Conservation (phyloP, 2,113 vertebrate genomes). For the Tauraco erythrolophus region DNA sequence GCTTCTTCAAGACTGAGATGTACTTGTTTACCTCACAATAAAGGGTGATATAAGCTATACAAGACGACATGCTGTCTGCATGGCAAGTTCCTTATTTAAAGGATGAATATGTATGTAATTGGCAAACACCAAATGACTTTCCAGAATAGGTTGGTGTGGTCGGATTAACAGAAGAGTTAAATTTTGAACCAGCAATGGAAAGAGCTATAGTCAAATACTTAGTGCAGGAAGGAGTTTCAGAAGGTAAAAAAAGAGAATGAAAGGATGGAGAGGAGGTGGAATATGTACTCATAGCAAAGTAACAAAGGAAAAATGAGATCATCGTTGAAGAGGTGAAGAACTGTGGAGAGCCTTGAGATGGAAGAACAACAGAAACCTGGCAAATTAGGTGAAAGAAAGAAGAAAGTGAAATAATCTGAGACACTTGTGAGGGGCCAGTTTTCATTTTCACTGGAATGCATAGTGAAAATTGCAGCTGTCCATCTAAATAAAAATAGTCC, state of each 20-base stretch:
- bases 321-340: not conserved
- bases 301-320: not conserved
- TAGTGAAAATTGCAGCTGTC: not conserved
- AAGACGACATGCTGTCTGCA: not conserved
- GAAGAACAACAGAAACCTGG: not conserved
- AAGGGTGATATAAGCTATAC: not conserved
- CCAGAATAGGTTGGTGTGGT: not conserved
- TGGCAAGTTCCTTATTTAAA: not conserved
- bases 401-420: not conserved
- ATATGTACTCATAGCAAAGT: not conserved
- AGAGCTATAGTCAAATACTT: not conserved
- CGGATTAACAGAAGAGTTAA: not conserved
- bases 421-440: fast-evolving
- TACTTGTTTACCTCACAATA: not conserved
- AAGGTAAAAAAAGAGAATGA: not conserved
- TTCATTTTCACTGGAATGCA: not conserved
- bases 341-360: not conserved
- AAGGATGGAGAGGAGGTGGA: not conserved
- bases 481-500: not conserved
- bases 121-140: not conserved
- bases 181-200: not conserved
- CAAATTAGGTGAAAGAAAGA: not conserved
- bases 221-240: not conserved
- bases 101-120: not conserved
- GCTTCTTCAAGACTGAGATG: not conserved